Percentiles rank a stretch among this genome's conserved stretches.
Evolutionary conservation across 1,140 invertebrate species (phyloP).

Genomic region (Daktulosphaira vitifoliae): DNA sequence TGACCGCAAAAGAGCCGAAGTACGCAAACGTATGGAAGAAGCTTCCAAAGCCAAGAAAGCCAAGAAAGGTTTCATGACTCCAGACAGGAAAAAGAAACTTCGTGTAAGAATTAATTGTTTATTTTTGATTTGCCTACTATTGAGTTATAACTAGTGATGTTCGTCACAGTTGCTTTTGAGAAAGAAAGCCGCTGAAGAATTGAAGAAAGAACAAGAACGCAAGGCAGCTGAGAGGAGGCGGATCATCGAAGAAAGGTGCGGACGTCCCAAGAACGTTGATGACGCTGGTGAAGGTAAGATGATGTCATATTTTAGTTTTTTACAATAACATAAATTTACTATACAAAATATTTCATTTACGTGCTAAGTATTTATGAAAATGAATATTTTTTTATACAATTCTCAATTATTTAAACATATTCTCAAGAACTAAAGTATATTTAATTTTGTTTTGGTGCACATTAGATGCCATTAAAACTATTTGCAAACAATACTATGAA

Average conservation of each 20-base stretch:
- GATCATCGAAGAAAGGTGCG: slow-evolving; percentile 91
- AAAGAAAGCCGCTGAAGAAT: slow-evolving; percentile 99
- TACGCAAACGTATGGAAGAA: slow-evolving; percentile 90
- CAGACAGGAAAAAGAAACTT: slow-evolving; percentile 96
- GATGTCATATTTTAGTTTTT: slow-evolving; percentile 35
- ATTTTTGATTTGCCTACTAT: too few relatives aligned
- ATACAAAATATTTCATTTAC: too few relatives aligned
- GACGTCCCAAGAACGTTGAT: slow-evolving; percentile 79
- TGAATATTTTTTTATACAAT: too few relatives aligned
- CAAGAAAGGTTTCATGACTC: slow-evolving; percentile 98
- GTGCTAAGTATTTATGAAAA: too few relatives aligned
- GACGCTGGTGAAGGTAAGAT: slow-evolving; percentile 82
- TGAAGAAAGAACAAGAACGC: slow-evolving; percentile 98
- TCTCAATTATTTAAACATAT: too few relatives aligned
- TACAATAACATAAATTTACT: too few relatives aligned
- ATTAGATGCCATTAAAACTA: slow-evolving; percentile 56
- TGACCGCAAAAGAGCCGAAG: slow-evolving; percentile 88
- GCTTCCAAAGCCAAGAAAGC: slow-evolving; percentile 90
- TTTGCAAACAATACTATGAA: slow-evolving; percentile 78
- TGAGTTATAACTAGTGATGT: not conserved
- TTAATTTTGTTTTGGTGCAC: too few relatives aligned
- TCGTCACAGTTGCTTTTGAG: slow-evolving; percentile 77
- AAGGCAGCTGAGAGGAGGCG: slow-evolving; percentile 96
- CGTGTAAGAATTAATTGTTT: slow-evolving; percentile 57
- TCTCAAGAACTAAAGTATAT: too few relatives aligned